Conservation (phyloP, 2,113 vertebrate genomes). For the Eulacestoma nigropectus region DNA sequence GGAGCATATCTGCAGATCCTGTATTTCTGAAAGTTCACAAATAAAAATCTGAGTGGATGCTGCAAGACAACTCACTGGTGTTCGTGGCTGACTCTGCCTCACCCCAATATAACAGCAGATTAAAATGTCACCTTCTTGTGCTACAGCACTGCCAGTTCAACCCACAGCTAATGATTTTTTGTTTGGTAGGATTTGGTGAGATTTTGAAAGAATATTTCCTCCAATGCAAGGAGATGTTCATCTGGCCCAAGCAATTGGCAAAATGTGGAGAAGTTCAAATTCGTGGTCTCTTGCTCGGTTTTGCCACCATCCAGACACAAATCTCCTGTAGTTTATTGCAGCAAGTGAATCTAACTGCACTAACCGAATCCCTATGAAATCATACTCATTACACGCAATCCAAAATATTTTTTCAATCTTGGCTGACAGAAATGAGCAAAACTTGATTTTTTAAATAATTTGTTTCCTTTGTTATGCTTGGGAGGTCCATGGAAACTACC, state of each 20-base stretch:
- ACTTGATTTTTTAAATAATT: not conserved
- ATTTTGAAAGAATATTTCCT: not conserved
- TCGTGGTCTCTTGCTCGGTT: accelerated
- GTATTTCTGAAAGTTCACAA: not conserved
- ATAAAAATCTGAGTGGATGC: not conserved
- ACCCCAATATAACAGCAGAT: not conserved
- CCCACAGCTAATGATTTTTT: not conserved
- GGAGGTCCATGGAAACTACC: not conserved
- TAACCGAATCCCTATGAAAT: not conserved
- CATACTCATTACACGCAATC: not conserved
- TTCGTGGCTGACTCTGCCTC: not conserved
- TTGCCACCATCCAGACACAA: not conserved
- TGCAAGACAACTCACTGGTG: not conserved
- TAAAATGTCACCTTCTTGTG: not conserved
- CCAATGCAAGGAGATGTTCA: not conserved
- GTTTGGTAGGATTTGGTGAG: not conserved
- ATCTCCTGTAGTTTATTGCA: not conserved
- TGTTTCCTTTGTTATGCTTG: not conserved
- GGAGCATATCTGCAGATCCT: not conserved
- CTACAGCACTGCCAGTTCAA: not conserved
- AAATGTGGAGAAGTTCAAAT: not conserved
- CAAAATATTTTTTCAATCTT: not conserved
- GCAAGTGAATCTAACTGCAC: not conserved
- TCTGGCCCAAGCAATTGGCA: not conserved
- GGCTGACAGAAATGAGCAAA: not conserved